A percentile compares a stretch with the other conserved stretches of the same genome.
Evolutionary conservation across 2,113 vertebrate genomes (phyloP).

Genomic region (Nothocercus julius): DNA sequence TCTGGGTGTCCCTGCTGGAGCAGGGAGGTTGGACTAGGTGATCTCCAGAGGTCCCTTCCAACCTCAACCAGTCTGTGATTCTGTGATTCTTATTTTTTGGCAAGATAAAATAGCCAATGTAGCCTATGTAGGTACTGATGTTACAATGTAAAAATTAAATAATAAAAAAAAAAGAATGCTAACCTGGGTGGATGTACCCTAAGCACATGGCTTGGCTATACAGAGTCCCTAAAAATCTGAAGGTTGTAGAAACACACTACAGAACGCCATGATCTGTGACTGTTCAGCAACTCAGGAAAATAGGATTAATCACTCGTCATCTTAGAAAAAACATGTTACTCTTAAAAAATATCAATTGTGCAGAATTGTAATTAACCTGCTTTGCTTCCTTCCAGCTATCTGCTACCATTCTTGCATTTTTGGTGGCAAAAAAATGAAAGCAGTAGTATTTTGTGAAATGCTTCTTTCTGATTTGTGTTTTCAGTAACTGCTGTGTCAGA

Average conservation of each 20-base stretch:
- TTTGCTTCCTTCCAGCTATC: neutral
- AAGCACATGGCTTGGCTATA: neutral
- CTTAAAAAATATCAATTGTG: neutral
- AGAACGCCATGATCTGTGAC: neutral
- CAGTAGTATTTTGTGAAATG: neutral
- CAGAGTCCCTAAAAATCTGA: neutral
- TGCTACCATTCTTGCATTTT: neutral
- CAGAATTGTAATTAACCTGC: neutral
- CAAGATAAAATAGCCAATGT: neutral
- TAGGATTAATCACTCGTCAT: neutral
- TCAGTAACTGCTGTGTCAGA: neutral
- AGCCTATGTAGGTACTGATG: neutral
- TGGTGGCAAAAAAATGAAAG: neutral
- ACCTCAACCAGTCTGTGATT: too few species aligned
- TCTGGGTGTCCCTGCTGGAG: too few species aligned
- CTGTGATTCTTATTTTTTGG: neutral
- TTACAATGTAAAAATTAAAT: neutral
- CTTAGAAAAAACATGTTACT: neutral
- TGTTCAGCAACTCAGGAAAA: neutral
- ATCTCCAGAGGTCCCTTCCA: too few species aligned
- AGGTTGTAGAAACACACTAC: neutral
- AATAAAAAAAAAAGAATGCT: neutral
- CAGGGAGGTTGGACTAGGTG: too few species aligned
- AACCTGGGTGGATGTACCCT: neutral
- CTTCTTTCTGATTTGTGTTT: neutral